These are phyloP conservation scores for Drosophila anomalata DNA, from an alignment of 2,888 invertebrate species.

Conservation along the genomic window DNA sequence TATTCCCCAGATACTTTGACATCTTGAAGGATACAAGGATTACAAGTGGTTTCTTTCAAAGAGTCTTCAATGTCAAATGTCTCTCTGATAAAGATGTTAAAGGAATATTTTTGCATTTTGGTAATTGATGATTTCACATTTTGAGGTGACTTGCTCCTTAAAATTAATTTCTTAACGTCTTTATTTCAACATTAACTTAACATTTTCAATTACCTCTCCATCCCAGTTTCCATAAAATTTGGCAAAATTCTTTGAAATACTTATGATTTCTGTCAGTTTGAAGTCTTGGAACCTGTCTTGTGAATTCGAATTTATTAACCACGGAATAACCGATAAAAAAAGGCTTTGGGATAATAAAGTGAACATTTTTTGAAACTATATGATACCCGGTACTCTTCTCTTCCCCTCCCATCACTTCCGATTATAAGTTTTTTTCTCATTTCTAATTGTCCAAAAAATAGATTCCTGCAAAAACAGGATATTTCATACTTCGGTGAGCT, in stretches of 20 bases:
- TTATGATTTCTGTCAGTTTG: neutral
- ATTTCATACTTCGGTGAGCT: too few species aligned
- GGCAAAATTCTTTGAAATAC: neutral
- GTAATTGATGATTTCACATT: neutral
- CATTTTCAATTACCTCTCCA: neutral
- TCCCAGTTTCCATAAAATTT: neutral
- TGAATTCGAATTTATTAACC: neutral
- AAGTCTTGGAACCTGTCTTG: neutral
- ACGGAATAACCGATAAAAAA: neutral
- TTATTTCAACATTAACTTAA: neutral
- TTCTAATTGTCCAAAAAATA: too few species aligned
- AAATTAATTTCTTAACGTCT: neutral
- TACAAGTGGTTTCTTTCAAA: neutral
- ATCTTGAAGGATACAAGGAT: neutral
- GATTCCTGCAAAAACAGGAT: too few species aligned
- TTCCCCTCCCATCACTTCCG: too few species aligned
- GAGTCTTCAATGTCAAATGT: neutral
- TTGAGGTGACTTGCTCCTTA: neutral
- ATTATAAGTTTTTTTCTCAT: too few species aligned
- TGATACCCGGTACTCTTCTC: too few species aligned
- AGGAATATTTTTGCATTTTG: neutral
- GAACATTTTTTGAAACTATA: too few species aligned
- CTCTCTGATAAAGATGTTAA: neutral
- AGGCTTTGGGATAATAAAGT: too few species aligned
- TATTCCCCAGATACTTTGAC: neutral